Conservation (phyloP, 2,888 invertebrate genomes). For the Philaethria dido region DNA sequence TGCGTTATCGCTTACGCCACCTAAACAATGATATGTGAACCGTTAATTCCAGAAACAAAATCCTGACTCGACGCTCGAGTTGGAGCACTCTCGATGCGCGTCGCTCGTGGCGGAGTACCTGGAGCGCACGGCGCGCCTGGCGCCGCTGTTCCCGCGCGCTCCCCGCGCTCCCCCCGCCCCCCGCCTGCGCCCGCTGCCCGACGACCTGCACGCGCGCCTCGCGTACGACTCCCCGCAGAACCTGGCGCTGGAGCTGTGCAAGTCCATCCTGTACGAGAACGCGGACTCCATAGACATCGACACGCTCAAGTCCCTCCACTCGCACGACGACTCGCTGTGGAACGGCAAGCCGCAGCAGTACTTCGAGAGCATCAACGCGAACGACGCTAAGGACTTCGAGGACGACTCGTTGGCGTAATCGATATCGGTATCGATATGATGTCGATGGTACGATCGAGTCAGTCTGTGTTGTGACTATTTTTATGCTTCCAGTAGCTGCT, state of each 20-base stretch:
- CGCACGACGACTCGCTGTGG: constrained; percentile 82
- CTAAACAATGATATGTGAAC: not conserved
- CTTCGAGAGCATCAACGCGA: constrained; percentile 87
- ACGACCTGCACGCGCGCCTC: constrained; percentile 50
- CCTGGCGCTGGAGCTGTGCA: constrained; percentile 63
- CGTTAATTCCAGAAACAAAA: constrained; percentile 12
- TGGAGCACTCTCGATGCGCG: constrained; percentile 26
- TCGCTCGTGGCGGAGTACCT: constrained; percentile 69
- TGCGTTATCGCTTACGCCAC: not conserved
- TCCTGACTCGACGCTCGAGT: constrained; percentile 12
- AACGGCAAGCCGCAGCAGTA: constrained; percentile 80
- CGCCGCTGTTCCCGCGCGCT: constrained; percentile 56
- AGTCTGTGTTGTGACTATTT: not conserved
- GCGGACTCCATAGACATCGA: constrained; percentile 63
- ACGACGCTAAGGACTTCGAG: constrained; percentile 56
- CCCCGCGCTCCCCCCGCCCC: constrained; percentile 43
- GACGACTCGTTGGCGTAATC: constrained; percentile 65
- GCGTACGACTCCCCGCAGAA: constrained; percentile 66
- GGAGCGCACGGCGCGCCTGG: constrained; percentile 65
- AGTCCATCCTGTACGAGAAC: constrained; percentile 65
- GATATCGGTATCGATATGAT: too few relatives aligned
- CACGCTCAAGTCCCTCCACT: constrained; percentile 52
- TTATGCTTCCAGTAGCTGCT: not conserved
- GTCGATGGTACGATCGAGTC: not conserved
- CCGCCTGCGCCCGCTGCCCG: constrained; percentile 50